Percentiles rank a stretch among this genome's conserved stretches.
These are phyloP conservation scores for Tetraodon nigroviridis DNA, from an alignment of 2,113 vertebrate species.

Conservation along the genomic window DNA sequence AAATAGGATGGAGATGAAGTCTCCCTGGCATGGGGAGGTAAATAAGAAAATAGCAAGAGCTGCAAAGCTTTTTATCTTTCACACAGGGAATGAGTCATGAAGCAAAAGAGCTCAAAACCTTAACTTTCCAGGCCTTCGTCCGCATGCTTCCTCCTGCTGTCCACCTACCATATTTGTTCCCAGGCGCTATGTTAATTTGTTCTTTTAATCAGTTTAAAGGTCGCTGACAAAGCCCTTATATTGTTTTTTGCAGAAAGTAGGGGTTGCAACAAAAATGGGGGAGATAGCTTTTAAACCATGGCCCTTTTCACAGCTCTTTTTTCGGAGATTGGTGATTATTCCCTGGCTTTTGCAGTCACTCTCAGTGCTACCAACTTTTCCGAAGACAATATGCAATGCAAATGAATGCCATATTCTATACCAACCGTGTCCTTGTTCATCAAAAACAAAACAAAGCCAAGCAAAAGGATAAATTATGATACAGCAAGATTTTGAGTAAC, in stretches of 20 bases:
- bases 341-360: conserved; percentile 15
- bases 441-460: conserved; percentile 2
- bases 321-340: conserved; percentile 31
- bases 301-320: conserved; percentile 19
- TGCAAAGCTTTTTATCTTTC: conserved; percentile 21
- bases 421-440: conserved; percentile 10
- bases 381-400: conserved; percentile 19
- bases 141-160: conserved; percentile 17
- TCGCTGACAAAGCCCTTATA: conserved; percentile 35
- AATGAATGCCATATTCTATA: conserved; percentile 19
- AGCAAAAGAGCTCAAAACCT: conserved; percentile 28
- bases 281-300: conserved; percentile 8
- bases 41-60: conserved; percentile 10
- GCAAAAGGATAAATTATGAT: neutral
- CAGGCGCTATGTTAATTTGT: conserved; percentile 15
- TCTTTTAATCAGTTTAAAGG: conserved; percentile 49
- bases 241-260: conserved; percentile 19
- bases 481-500: neutral
- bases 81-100: conserved; percentile 35
- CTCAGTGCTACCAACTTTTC: conserved; percentile 22
- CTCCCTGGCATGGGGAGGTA: conserved; percentile 11
- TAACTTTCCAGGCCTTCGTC: conserved; percentile 21
- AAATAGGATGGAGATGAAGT: conserved; percentile 2
- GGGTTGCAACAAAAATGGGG: conserved; percentile 18
- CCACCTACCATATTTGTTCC: conserved; percentile 15